Evolutionary conservation across 2,888 invertebrate species (phyloP).

Genomic region (Phyllotreta cruciferae): DNA sequence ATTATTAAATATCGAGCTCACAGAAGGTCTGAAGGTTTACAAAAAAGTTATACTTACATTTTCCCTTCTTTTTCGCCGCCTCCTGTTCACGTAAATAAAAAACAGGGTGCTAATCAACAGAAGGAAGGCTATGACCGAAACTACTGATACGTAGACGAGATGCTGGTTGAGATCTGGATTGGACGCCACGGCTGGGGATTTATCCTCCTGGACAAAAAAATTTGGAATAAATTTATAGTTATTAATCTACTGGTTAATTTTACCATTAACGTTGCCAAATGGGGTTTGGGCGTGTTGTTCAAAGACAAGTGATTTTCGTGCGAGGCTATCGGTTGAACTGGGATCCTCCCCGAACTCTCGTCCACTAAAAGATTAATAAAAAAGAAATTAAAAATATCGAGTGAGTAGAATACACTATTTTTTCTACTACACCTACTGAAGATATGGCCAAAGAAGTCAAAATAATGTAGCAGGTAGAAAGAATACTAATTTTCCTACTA

Average conservation of each 20-base stretch:
- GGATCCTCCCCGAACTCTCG: constrained; percentile 50
- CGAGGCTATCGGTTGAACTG: constrained; percentile 50
- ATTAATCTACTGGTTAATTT: too few relatives aligned
- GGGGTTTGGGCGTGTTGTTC: constrained; percentile 28
- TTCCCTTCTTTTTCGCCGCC: constrained; percentile 39
- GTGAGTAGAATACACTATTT: too few relatives aligned
- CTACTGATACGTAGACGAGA: constrained; percentile 32
- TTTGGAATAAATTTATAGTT: not conserved
- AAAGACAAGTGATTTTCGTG: constrained; percentile 29
- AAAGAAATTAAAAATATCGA: not conserved
- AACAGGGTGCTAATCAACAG: constrained; percentile 23
- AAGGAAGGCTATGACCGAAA: constrained; percentile 27
- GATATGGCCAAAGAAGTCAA: too few relatives aligned
- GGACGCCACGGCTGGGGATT: constrained; percentile 30
- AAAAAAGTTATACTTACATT: too few relatives aligned
- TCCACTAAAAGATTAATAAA: constrained; percentile 47
- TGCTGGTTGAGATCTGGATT: constrained; percentile 28
- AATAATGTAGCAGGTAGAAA: too few relatives aligned
- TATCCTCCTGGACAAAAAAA: constrained; percentile 38
- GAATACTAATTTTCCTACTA: too few relatives aligned
- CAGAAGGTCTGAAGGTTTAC: too few relatives aligned
- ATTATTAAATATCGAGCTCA: too few relatives aligned
- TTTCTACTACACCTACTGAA: too few relatives aligned
- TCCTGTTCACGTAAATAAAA: constrained; percentile 36
- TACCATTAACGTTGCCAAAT: constrained; percentile 7